Conservation (phyloP, 2,888 invertebrate genomes). For the Meloe dianella region DNA sequence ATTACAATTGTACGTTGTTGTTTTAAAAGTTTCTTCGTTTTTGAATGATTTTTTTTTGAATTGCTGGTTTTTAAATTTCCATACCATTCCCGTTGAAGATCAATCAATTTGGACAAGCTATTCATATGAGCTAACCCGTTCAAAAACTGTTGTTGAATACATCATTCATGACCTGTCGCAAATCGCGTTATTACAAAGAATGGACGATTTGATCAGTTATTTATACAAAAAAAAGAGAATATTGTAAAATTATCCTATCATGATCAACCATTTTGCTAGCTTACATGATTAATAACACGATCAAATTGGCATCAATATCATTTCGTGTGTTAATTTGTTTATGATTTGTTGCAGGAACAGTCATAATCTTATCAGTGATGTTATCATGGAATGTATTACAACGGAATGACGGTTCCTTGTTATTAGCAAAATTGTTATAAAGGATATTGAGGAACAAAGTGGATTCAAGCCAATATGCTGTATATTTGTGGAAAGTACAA, state of each 20-base stretch:
- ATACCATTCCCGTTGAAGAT: not conserved
- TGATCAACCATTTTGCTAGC: not conserved
- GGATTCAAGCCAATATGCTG: not conserved
- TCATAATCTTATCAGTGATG: too few relatives aligned
- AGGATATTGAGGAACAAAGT: not conserved
- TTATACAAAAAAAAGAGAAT: not conserved
- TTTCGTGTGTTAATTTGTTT: too few relatives aligned
- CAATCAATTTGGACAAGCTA: constrained; percentile 1
- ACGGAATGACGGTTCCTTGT: too few relatives aligned
- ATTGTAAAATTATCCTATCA: not conserved
- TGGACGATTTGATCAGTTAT: not conserved
- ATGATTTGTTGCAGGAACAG: not conserved
- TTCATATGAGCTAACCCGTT: constrained; percentile 28
- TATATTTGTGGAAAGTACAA: not conserved
- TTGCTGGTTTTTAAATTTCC: not conserved
- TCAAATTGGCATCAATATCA: too few relatives aligned
- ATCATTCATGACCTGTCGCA: constrained; percentile 28
- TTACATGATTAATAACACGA: too few relatives aligned
- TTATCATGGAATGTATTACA: too few relatives aligned
- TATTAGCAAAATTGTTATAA: not conserved
- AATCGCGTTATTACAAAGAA: constrained; percentile 26
- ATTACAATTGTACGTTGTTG: not conserved
- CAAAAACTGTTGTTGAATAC: constrained; percentile 26
- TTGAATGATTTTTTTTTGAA: not conserved
- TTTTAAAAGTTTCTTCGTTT: not conserved